Percentiles rank a stretch among this genome's conserved stretches.
Evolutionary conservation across 2,888 invertebrate genomes (phyloP).

Genomic region (Alcis repandata): DNA sequence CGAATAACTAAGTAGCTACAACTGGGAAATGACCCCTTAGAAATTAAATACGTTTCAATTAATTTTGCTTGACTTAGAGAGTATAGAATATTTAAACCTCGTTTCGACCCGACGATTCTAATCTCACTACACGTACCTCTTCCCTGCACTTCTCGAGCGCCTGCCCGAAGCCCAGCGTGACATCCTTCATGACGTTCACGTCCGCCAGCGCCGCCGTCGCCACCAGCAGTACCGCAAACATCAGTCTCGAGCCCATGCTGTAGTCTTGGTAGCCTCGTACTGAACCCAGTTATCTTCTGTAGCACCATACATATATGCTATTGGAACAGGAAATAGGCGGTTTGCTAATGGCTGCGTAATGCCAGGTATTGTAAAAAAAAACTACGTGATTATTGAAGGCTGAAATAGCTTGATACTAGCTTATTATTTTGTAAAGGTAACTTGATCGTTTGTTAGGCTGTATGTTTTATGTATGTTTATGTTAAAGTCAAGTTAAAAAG

Average conservation of each 20-base stretch:
- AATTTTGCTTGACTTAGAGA: too few species aligned
- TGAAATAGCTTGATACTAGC: background rate
- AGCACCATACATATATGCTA: background rate
- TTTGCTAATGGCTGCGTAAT: constrained; percentile 11
- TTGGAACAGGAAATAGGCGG: background rate
- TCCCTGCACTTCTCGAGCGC: constrained; percentile 76
- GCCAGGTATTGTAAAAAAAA: constrained; percentile 10
- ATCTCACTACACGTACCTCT: constrained; percentile 59
- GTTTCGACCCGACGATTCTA: too few species aligned
- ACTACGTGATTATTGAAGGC: background rate
- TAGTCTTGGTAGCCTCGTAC: background rate
- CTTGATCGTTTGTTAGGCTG: background rate
- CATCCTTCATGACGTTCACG: constrained; percentile 75
- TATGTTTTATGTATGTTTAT: background rate
- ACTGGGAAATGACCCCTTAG: too few species aligned
- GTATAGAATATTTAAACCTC: background rate
- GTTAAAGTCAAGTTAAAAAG: background rate
- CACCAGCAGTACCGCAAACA: constrained; percentile 39
- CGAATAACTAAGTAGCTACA: too few species aligned
- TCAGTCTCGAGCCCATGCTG: constrained; percentile 25
- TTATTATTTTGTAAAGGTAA: background rate
- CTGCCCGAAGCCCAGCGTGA: constrained; percentile 80
- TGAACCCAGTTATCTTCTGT: background rate
- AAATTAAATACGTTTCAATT: too few species aligned
- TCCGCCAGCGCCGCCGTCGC: constrained; percentile 47